phyloP scores from a whole-genome alignment of 2,797 vertebrate genomes.

The Pseudomugil gertrudae region DNA sequence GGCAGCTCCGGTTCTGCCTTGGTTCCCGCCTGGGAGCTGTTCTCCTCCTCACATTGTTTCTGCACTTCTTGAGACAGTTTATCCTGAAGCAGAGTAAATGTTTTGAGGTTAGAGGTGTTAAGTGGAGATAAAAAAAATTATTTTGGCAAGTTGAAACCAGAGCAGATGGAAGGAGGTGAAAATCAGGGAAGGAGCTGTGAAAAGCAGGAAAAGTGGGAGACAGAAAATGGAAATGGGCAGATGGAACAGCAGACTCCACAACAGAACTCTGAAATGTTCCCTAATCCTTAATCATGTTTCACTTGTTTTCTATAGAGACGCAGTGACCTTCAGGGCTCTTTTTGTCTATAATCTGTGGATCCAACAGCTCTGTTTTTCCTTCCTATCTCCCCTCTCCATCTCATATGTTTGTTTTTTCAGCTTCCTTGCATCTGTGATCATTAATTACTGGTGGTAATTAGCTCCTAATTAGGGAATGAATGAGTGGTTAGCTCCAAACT shows the following conservation, averaged over 20 bases:
- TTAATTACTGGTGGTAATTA: slow-evolving; percentile 57
- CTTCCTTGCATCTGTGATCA: slow-evolving; percentile 56
- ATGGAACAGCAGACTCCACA: slow-evolving; percentile 50
- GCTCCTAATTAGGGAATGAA: slow-evolving; percentile 46
- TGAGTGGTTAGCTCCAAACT: slow-evolving; percentile 20
- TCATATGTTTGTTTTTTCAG: slow-evolving; percentile 9
- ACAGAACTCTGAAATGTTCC: slow-evolving; percentile 60
- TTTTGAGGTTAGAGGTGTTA: slow-evolving; percentile 28
- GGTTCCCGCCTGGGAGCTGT: slow-evolving; percentile 52
- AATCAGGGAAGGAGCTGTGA: slow-evolving; percentile 20
- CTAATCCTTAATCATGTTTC: slow-evolving; percentile 72
- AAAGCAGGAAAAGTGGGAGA: slow-evolving; percentile 33
- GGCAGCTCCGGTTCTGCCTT: slow-evolving; percentile 49
- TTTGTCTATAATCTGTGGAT: slow-evolving; percentile 25
- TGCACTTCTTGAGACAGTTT: slow-evolving; percentile 86
- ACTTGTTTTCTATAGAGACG: slow-evolving; percentile 59
- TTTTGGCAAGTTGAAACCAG: slow-evolving; percentile 28
- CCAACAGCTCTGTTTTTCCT: slow-evolving; percentile 4
- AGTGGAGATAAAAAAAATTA: neutral
- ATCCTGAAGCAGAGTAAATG: slow-evolving; percentile 77
- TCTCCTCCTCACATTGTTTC: slow-evolving; percentile 78
- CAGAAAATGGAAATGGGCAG: slow-evolving; percentile 39
- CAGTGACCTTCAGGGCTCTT: slow-evolving; percentile 67
- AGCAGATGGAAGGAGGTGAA: slow-evolving; percentile 53
- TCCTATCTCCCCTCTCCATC: slow-evolving; percentile 22